Evolutionary conservation across 2,113 vertebrate genomes (phyloP).

Genomic region (Orcinus orca): DNA sequence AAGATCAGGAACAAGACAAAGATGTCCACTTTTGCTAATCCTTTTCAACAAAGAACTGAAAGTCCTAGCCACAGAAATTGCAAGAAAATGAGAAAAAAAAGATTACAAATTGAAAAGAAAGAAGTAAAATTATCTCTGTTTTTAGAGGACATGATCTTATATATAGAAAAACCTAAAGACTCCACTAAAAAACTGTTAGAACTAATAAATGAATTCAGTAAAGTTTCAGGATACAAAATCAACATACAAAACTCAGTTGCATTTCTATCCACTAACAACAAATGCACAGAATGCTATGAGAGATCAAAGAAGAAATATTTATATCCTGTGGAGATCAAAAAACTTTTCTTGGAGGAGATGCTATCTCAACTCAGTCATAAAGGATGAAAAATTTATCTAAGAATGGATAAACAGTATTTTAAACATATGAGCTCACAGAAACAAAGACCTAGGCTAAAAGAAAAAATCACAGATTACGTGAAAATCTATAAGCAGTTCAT

Average conservation of each 20-base stretch:
- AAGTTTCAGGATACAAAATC: neutral
- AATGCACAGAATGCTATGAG: neutral
- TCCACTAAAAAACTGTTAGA: neutral
- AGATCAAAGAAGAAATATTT: neutral
- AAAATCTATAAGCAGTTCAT: neutral
- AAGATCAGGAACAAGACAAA: neutral
- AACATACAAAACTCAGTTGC: neutral
- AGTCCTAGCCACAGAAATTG: neutral
- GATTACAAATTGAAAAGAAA: neutral
- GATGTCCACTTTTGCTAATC: neutral
- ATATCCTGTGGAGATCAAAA: neutral
- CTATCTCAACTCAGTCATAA: neutral
- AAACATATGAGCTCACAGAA: neutral
- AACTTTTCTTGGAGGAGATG: neutral
- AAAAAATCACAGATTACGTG: neutral
- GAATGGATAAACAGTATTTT: neutral
- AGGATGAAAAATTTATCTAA: neutral
- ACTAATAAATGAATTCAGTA: neutral
- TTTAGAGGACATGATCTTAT: neutral
- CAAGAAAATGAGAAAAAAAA: neutral
- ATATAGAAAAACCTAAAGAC: neutral
- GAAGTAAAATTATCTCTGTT: neutral
- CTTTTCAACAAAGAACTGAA: neutral
- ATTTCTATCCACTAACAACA: neutral
- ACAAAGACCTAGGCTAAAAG: neutral